Evolutionary conservation across 2,113 vertebrate genomes (phyloP).

Genomic region (Manacus vitellinus): DNA sequence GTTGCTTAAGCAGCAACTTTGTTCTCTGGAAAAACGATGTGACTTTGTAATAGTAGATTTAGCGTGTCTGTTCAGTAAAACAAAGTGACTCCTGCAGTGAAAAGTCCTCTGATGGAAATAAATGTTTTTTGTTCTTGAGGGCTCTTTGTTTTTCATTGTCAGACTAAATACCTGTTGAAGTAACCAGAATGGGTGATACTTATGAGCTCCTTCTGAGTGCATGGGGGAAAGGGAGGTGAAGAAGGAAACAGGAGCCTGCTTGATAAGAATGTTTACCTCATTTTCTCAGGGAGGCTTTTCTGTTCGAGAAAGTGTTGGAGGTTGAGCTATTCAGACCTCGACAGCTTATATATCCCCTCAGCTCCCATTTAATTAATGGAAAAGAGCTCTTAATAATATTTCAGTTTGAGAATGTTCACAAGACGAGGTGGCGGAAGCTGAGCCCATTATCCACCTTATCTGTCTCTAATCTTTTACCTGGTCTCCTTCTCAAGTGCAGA

Average conservation of each 20-base stretch:
- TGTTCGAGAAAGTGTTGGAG: neutral
- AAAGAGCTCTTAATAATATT: neutral
- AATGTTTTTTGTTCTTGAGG: neutral
- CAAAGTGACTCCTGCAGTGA: neutral
- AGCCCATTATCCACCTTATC: neutral
- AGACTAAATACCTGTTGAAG: neutral
- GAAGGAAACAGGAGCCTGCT: neutral
- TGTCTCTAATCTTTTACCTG: neutral
- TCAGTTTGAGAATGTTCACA: neutral
- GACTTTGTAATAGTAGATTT: neutral
- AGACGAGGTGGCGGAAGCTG: neutral
- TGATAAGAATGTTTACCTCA: neutral
- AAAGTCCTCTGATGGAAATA: neutral
- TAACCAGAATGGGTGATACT: neutral
- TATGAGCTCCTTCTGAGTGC: neutral
- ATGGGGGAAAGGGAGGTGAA: neutral
- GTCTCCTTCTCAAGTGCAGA: neutral
- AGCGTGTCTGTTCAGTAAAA: neutral
- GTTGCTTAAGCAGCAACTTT: neutral
- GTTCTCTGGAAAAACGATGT: neutral
- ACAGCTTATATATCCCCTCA: neutral
- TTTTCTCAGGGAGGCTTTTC: neutral
- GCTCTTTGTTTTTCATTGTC: neutral
- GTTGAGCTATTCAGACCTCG: constrained; percentile 13
- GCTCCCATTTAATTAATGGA: neutral